Evolutionary conservation across 1,140 invertebrate genomes (phyloP), one percentile per base, ranked within the genome.

Genomic region (Drosophila navojoa): DNA sequence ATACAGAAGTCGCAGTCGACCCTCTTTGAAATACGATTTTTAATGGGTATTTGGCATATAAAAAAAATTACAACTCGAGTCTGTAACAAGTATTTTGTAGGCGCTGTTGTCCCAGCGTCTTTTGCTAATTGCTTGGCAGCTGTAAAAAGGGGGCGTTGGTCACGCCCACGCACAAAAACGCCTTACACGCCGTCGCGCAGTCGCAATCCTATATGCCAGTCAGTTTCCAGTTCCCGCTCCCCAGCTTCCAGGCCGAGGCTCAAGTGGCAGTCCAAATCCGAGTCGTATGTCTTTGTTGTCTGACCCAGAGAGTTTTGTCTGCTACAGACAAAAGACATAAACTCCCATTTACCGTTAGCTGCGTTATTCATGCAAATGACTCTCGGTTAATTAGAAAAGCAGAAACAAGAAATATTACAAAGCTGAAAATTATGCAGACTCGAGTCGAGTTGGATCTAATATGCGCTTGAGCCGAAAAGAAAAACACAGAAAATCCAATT

Each of bases 301-400:
- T 29, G 29, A 55, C 42, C 42, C 58, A 67, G 53, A 67, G 62
- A 64, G 62, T 68, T 58, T 42, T 54, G 25, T 54, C 35, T 54
- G 53, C 16, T 49, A 60, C 76, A 73, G 81, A 85, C 81, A 85
- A 81, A 78, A 78, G 78, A 63, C 79, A 81, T 85, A 86, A 87
- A 76, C 75, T n/a, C 76, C 44, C 76, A 67, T 85, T 87, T 79
- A 87, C 82, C 79, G 81, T 86, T 86, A 87, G 81, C 81, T 82
- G 82, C 84, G 79, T 87, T 89, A 86, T 79, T 87, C 85, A 86
- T 86, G 81, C 79, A 87, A 86, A 87, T 86, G 82, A 79, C 81
- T 79, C 79, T 86, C 32, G 79, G 68, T 70, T 87, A 86, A 87
- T 87, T 87, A 86, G 78, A 74, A 78, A 86, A 71, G 47, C 35